Percentiles rank a stretch among this genome's conserved stretches.
phyloP scores from a whole-genome alignment of 2,888 invertebrate genomes.

The Cepaea hortensis region DNA sequence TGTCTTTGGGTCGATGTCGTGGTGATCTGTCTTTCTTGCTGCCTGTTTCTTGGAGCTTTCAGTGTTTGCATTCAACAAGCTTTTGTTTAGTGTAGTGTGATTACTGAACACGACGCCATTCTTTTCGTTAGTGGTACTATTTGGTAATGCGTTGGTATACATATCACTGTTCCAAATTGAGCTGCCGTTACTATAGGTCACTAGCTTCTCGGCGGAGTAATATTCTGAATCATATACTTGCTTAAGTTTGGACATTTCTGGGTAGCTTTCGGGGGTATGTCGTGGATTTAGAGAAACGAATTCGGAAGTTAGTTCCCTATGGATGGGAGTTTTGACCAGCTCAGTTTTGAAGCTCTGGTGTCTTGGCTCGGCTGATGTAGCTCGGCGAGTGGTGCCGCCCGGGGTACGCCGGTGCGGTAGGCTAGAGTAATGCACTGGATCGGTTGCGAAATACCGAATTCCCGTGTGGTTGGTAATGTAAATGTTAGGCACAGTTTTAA shows the following conservation, averaged over 20 bases:
- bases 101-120: not conserved
- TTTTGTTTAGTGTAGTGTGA: not conserved
- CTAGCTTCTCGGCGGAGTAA: no score
- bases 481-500: not conserved
- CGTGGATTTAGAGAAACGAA: constrained; percentile 30
- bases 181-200: not conserved
- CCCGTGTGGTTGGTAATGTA: not conserved
- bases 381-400: not conserved
- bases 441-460: no score
- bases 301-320: constrained; percentile 37
- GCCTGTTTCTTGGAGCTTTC: not conserved
- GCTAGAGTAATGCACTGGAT: not conserved
- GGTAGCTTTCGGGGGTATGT: not conserved
- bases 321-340: constrained; percentile 3
- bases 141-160: not conserved
- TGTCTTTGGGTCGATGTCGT: not conserved
- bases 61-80: not conserved
- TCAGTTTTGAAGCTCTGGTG: not conserved
- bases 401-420: not conserved
- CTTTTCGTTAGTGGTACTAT: not conserved
- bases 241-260: not conserved
- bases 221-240: not conserved
- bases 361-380: constrained; percentile 34
- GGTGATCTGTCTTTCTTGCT: no score
- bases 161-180: no score